These are phyloP conservation scores for Liasis olivaceus DNA, from an alignment of 2,797 vertebrate species.

Conservation along the genomic window DNA sequence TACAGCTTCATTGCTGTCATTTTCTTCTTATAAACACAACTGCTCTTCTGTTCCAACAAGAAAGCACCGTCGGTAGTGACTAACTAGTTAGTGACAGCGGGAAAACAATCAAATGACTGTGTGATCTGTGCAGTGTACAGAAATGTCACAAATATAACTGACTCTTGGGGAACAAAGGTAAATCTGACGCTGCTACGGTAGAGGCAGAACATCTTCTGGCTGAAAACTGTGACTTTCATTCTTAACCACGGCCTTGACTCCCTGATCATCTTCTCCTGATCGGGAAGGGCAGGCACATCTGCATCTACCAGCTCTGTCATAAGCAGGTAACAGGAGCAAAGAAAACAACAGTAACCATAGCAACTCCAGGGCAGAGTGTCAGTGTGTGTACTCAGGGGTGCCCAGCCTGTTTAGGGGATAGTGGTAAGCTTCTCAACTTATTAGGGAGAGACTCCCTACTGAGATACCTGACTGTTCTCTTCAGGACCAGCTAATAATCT, in stretches of 20 bases:
- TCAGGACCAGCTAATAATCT: conserved; percentile 4
- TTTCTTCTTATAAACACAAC: background rate
- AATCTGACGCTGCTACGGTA: background rate
- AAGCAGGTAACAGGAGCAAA: conserved; percentile 2
- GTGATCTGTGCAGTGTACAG: background rate
- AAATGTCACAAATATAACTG: background rate
- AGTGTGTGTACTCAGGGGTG: background rate
- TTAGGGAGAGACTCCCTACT: background rate
- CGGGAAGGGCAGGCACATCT: background rate
- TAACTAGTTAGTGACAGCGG: background rate
- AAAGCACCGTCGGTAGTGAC: background rate
- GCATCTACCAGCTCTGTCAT: background rate
- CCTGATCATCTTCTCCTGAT: background rate
- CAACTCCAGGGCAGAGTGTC: conserved; percentile 6
- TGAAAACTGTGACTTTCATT: background rate
- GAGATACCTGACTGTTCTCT: background rate
- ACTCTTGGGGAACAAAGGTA: background rate
- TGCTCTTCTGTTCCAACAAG: background rate
- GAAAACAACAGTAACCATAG: conserved; percentile 34
- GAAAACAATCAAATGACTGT: background rate
- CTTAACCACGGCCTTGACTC: background rate
- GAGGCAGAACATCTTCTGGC: background rate
- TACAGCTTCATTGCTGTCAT: background rate
- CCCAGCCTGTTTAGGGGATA: background rate
- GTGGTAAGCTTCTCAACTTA: background rate